Conservation (phyloP, 2,888 invertebrate genomes). For the Penaeus monodon region DNA sequence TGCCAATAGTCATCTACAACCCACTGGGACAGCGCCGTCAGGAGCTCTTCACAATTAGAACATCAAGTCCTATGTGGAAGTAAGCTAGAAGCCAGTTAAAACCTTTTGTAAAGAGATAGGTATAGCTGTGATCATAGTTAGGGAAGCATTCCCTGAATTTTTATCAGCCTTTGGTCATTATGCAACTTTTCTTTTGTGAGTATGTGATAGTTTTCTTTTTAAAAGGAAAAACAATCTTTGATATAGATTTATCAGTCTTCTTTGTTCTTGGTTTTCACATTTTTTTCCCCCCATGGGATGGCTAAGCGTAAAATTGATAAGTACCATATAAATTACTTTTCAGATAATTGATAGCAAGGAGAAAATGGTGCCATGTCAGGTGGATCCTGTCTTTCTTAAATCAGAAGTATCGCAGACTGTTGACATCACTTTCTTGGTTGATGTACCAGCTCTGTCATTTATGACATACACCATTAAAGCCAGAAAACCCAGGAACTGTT, state of each 20-base stretch:
- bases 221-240: no score
- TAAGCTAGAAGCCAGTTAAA: slow-evolving; percentile 68
- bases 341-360: slow-evolving; percentile 75
- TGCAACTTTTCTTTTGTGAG: background rate
- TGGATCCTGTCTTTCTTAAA: slow-evolving; percentile 79
- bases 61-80: slow-evolving; percentile 85
- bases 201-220: no score
- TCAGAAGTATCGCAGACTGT: slow-evolving; percentile 77
- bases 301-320: no score
- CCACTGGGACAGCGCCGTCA: slow-evolving; percentile 77
- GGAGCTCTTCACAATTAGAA: slow-evolving; percentile 83
- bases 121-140: background rate
- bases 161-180: background rate
- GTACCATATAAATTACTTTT: background rate
- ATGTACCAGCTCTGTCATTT: slow-evolving; percentile 82
- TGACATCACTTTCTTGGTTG: slow-evolving; percentile 83
- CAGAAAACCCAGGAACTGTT: slow-evolving; percentile 28
- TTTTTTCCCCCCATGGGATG: no score
- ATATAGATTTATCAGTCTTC: no score
- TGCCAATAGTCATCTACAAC: slow-evolving; percentile 79
- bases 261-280: no score
- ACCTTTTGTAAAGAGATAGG: background rate
- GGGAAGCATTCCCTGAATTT: background rate
- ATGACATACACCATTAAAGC: slow-evolving; percentile 68
- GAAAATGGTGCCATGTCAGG: slow-evolving; percentile 72